Base-by-base conservation (phyloP, 2,888 invertebrate genomes). In the Portevinia maculata region DNA sequence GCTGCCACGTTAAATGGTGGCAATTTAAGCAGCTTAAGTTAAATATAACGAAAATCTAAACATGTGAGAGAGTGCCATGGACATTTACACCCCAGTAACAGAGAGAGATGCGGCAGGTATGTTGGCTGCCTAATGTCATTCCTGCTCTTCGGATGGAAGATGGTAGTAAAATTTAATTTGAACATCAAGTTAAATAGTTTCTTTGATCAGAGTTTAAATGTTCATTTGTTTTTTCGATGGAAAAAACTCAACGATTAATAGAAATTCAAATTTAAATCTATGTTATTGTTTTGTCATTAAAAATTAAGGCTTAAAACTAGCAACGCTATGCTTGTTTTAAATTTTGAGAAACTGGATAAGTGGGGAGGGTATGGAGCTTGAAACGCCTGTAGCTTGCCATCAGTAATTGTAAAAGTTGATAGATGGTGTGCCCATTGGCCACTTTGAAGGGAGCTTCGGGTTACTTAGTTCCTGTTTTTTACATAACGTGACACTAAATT, bases 11-110 rank as follows among this genome's bases (percentile, higher is more conserved):
- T 70, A 81, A 75, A 75, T 64, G 79, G 52, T 59, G 75, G 69
- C 64, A 64, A 64, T 75, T 75, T 81, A 81, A 81, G 70, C 69
- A 52, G 75, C 67, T 81, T 75, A 44, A 81, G 69, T 81, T 70
- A 75, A 75, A 81, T 81, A 75, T 44, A 70, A 75, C 57, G 69
- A 69, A 69, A 44, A 44, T 11, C 41, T 69, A 52, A 69, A 69
- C 74, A 57, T 75, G 79, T 53, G 46, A 74, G 19, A 55, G 28
- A 30, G 28, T 28, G 39, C 1, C 37, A 52, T 13, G 74, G 46
- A 74, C 55, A 67, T 62, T 24, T 60, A 46, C 41, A 55, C 30
- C 17, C 19, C 48, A 32, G 44, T 2, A 13, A 39, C 5, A 41
- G 67, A 34, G 34, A 15, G 15, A 52, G 32, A 41, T 37, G 44